These are phyloP conservation scores for Eulemur rufifrons DNA, from an alignment of 2,113 vertebrate genomes.

Conservation along the genomic window DNA sequence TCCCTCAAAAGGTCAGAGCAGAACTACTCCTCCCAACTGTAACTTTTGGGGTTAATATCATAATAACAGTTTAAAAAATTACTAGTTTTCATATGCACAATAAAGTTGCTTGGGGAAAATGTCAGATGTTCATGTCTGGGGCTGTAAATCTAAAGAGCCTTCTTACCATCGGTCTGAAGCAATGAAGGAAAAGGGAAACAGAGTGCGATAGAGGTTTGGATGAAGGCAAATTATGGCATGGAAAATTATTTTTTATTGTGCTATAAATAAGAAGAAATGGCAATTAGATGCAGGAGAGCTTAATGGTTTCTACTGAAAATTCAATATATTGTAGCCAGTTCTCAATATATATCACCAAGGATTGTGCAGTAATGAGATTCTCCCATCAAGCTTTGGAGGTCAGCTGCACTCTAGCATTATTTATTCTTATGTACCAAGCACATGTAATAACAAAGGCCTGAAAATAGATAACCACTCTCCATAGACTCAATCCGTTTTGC, in stretches of 20 bases:
- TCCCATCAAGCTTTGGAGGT: constrained; percentile 9
- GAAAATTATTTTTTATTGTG: constrained; percentile 50
- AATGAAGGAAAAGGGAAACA: background rate
- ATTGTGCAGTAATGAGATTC: constrained; percentile 36
- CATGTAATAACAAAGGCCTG: background rate
- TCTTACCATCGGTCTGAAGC: background rate
- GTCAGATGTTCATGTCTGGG: background rate
- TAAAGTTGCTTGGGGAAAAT: background rate
- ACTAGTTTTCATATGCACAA: background rate
- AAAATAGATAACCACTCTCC: background rate
- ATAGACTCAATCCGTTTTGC: background rate
- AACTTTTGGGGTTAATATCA: background rate
- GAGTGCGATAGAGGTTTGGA: background rate
- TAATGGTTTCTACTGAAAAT: constrained; percentile 32
- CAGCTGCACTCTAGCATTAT: background rate
- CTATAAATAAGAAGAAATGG: constrained; percentile 20
- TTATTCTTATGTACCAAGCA: constrained; percentile 35
- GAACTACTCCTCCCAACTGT: background rate
- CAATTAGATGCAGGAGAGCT: constrained; percentile 6
- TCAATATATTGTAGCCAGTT: background rate
- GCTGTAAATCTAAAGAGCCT: background rate
- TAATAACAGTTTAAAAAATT: background rate
- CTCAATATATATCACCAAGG: background rate
- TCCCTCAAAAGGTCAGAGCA: background rate
- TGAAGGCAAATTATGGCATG: constrained; percentile 38